These are phyloP conservation scores for Pachypeltis micranthus DNA, from an alignment of 1,140 invertebrate species.

Conservation along the genomic window DNA sequence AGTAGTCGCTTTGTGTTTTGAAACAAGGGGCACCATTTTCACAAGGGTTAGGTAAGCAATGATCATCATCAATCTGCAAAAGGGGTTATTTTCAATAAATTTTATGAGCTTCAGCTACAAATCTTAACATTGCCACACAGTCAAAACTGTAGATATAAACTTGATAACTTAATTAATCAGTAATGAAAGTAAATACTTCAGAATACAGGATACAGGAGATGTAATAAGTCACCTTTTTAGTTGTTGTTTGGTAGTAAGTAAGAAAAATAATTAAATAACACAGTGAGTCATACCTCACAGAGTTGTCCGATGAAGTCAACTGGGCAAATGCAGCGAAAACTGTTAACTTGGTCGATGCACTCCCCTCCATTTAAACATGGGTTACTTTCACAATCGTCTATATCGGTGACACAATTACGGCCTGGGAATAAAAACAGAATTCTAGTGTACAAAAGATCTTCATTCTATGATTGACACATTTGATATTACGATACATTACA, in stretches of 20 bases:
- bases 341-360: constrained; percentile 68
- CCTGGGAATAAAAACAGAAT: constrained; percentile 33
- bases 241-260: too few species aligned
- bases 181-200: too few species aligned
- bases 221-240: neutral
- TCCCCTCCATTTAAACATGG: constrained; percentile 76
- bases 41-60: constrained; percentile 72
- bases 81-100: neutral
- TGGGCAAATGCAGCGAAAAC: constrained; percentile 69
- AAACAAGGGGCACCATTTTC: constrained; percentile 66
- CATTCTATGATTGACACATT: too few species aligned
- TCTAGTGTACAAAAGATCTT: neutral
- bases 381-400: constrained; percentile 57
- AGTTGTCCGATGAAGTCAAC: constrained; percentile 66
- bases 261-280: too few species aligned
- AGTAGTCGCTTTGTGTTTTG: constrained; percentile 74
- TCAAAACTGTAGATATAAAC: too few species aligned
- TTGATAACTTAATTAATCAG: too few species aligned
- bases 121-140: too few species aligned
- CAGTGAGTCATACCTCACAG: constrained; percentile 73
- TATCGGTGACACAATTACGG: constrained; percentile 52
- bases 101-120: neutral
- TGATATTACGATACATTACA: too few species aligned
- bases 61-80: constrained; percentile 63
- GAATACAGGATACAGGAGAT: neutral